Conservation (phyloP, 2,888 invertebrate species). For the Brenthis ino region DNA sequence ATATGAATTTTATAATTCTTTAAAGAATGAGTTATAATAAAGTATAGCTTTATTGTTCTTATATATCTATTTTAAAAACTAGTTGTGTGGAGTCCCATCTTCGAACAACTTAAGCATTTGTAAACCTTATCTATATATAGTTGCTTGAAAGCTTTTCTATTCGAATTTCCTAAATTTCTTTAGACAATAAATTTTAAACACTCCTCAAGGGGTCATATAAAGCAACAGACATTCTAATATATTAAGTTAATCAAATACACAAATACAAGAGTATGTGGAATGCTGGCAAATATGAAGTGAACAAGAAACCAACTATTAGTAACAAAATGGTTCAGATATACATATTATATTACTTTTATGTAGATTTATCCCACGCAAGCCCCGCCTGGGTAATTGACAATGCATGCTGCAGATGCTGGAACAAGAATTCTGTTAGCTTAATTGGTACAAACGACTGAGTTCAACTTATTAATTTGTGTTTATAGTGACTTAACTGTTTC, state of each 20-base stretch:
- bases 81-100: too few relatives aligned
- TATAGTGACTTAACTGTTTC: conserved; percentile 18
- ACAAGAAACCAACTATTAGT: conserved; percentile 11
- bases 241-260: background rate
- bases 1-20: too few relatives aligned
- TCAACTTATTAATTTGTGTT: conserved; percentile 30
- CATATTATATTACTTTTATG: conserved; percentile 27
- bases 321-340: conserved; percentile 10
- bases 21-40: too few relatives aligned
- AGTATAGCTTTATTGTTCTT: too few relatives aligned
- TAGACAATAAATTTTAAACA: background rate
- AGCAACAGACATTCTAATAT: background rate
- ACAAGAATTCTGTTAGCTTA: conserved; percentile 26
- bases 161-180: background rate
- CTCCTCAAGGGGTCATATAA: background rate
- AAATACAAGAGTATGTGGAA: background rate
- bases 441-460: conserved; percentile 27
- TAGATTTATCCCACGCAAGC: conserved; percentile 20
- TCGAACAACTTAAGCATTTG: too few relatives aligned
- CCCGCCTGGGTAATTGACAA: conserved; percentile 28
- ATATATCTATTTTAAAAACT: too few relatives aligned
- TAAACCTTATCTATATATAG: too few relatives aligned
- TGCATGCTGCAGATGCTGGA: conserved; percentile 32
- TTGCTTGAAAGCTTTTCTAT: too few relatives aligned
- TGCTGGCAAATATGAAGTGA: conserved; percentile 2